Conservation (phyloP, 2,113 vertebrate species). For the Centropus unirufus region DNA sequence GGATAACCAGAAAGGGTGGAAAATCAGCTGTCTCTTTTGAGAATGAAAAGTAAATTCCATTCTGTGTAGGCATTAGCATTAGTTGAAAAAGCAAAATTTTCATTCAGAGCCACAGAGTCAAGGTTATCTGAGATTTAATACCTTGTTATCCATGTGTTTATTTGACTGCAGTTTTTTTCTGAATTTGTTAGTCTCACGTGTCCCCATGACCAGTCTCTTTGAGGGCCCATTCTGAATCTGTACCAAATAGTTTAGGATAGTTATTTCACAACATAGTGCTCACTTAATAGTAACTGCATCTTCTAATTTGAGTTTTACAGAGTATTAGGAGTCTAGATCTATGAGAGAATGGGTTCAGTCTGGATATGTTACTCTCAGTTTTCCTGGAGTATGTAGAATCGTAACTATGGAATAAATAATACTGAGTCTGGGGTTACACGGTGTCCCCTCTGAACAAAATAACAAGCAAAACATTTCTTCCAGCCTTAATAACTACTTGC, state of each 20-base stretch:
- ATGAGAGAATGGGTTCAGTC: neutral
- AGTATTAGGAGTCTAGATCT: neutral
- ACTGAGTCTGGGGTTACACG: neutral
- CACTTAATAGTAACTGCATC: neutral
- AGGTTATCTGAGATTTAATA: neutral
- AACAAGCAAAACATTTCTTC: neutral
- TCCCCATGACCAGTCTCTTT: neutral
- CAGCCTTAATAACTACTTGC: neutral
- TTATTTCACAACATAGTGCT: neutral
- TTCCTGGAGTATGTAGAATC: neutral
- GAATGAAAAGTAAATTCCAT: neutral
- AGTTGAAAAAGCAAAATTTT: neutral
- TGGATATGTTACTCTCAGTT: neutral
- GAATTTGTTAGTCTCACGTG: neutral
- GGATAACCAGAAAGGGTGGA: neutral
- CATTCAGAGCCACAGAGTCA: neutral
- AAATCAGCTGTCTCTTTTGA: neutral
- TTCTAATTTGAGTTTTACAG: neutral
- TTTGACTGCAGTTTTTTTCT: neutral
- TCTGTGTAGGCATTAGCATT: neutral
- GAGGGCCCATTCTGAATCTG: neutral
- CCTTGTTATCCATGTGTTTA: neutral
- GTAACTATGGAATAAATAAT: neutral
- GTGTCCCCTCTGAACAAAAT: neutral
- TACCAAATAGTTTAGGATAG: neutral